Evolutionary conservation across 2,113 vertebrate genomes (phyloP).

Genomic region (Hemiprocne comata): DNA sequence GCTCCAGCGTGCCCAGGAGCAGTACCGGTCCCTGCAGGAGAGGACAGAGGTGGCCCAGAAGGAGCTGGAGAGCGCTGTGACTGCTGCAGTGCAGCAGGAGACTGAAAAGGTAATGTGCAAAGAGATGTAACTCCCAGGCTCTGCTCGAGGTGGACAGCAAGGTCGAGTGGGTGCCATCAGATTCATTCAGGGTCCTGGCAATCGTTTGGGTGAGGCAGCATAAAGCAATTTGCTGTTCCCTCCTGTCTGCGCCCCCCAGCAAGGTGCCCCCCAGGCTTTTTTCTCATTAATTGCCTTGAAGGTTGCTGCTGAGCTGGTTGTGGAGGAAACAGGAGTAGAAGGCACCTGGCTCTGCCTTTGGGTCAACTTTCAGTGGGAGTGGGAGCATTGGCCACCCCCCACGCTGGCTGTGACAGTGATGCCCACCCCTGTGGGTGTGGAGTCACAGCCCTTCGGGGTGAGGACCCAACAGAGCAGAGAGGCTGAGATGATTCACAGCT

Average conservation of each 20-base stretch:
- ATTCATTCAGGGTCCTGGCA: fast-evolving
- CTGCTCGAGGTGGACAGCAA: not conserved
- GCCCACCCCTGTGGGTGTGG: fast-evolving
- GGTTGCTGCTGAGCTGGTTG: not conserved
- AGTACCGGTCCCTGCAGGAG: constrained; percentile 82
- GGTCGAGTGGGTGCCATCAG: not conserved
- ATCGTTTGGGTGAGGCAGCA: fast-evolving
- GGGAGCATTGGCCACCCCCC: not conserved
- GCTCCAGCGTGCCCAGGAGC: constrained; percentile 84
- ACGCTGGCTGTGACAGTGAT: not conserved
- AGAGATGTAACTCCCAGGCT: not conserved
- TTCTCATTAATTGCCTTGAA: not conserved
- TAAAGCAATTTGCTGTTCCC: not conserved
- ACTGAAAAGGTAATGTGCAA: constrained; percentile 85
- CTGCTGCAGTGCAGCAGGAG: constrained; percentile 87
- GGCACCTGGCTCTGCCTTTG: not conserved
- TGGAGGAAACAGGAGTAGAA: not conserved
- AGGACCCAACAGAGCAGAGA: not conserved
- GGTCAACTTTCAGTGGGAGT: not conserved
- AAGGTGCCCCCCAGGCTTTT: not conserved
- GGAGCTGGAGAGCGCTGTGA: constrained; percentile 84
- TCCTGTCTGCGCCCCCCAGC: fast-evolving
- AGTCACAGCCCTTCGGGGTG: not conserved
- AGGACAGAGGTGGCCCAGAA: constrained; percentile 78
- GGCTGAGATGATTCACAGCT: not conserved